A percentile compares a stretch with the other conserved stretches of the same genome.
Conservation (phyloP, 2,888 invertebrate species). For the Drosophila ezoana region DNA sequence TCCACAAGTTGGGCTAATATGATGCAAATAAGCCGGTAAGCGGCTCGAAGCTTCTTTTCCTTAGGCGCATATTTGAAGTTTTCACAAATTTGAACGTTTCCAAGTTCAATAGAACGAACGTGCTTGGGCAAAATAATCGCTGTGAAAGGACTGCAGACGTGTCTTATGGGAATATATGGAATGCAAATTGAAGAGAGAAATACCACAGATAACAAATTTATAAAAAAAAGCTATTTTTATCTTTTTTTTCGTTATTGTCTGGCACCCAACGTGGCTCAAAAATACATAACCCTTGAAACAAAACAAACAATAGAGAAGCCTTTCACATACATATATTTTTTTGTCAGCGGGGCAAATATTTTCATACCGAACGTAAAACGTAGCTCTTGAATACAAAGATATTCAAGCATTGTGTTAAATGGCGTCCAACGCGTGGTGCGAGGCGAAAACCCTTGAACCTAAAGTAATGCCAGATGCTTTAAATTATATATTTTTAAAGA, state of each 20-base stretch:
- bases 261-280: not conserved
- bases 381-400: not conserved
- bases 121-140: not conserved
- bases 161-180: not conserved
- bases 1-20: constrained; percentile 15
- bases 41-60: constrained; percentile 2
- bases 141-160: not conserved
- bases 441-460: not conserved
- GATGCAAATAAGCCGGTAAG: constrained; percentile 14
- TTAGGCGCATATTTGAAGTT: not conserved
- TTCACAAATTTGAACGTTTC: not conserved
- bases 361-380: not conserved
- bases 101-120: constrained; percentile 3
- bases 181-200: not conserved
- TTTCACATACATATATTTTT: not conserved
- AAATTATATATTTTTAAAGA: too few species aligned
- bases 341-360: not conserved
- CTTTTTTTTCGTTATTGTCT: not conserved
- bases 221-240: not conserved
- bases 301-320: not conserved
- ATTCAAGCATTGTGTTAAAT: constrained; percentile 6
- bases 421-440: not conserved
- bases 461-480: not conserved
- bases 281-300: not conserved
- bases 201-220: not conserved